Base-by-base conservation (phyloP, 1,140 invertebrate species). In the Ceratina australensis region DNA sequence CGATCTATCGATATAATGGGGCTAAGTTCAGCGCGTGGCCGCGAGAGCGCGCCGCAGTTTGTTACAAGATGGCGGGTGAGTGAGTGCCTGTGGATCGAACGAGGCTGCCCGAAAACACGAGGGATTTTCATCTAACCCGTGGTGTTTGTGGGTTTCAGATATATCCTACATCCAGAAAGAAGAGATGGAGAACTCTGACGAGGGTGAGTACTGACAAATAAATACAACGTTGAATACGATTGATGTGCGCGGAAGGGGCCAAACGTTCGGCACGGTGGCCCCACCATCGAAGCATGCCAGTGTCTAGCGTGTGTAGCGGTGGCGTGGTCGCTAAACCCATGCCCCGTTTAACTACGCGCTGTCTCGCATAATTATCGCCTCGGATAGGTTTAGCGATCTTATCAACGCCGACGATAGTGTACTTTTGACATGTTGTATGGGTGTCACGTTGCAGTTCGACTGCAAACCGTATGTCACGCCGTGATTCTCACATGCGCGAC, bases 21-120 rank as follows among this genome's bases (percentile, higher is more conserved):
- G 33, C 8, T 42, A 52, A 72, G 69, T 84, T 87, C 47, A 64
- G 28, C 60, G 71, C 68, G 76, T 83, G 75, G 78, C 86, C 91
- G 79, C 75, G 61, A 83, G 91, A 82, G 87, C 12, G 88, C 91
- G 90, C 77, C 26, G 82, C 82, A 91, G 91, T 92, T 92, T 92
- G 91, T 92, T 92, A 87, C 90, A 92, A 92, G 85, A 92, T 92
- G 91, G 91, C 90, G 90, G 91, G 91, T 92, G 90, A 92, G 91
- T 92, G 91, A 89, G 90, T 92, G 91, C 86, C 87, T 86, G 88
- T 86, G 88, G 87, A 90, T 79, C 87, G 85, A 84, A 90, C 85
- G 80, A 90, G 75, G 79, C 85, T 86, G 82, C 72, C 74, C 72
- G 78, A 90, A 89, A 90, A 90, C 88, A 90, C 87, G 86, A 90